Conservation (phyloP, 2,888 invertebrate species). For the Linnaemya vulpina region DNA sequence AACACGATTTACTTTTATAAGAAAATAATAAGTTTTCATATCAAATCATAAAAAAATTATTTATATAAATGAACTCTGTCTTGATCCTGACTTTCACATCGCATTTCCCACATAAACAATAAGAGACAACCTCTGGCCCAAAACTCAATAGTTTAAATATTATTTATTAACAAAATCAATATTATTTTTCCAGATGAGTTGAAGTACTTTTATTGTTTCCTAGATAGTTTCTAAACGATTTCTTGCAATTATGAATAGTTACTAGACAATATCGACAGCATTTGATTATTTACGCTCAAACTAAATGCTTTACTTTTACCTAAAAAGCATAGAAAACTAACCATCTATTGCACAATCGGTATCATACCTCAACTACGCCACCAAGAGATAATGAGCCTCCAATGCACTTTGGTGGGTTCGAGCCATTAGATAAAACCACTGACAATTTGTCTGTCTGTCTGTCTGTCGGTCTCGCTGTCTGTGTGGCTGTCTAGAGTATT, state of each 20-base stretch:
- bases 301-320: conserved; percentile 45
- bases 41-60: not conserved
- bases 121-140: conserved; percentile 35
- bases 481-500: conserved; percentile 23
- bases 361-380: conserved; percentile 19
- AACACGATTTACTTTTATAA: not conserved
- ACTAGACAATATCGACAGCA: not conserved
- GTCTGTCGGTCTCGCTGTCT: conserved; percentile 44
- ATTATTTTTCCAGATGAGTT: conserved; percentile 28
- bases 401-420: conserved; percentile 67
- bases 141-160: conserved; percentile 33
- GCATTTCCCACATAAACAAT: conserved; percentile 36
- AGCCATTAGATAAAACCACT: conserved; percentile 61
- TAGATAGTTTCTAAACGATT: conserved; percentile 55
- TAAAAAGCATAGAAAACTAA: conserved; percentile 9
- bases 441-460: conserved; percentile 53
- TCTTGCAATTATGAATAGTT: conserved; percentile 46
- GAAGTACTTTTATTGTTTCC: conserved; percentile 25
- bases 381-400: conserved; percentile 65
- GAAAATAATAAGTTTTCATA: not conserved
- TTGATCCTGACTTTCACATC: not conserved
- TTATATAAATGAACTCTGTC: not conserved
- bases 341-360: conserved; percentile 50
- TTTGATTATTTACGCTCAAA: conserved; percentile 26
- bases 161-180: conserved; percentile 47